A percentile compares a stretch with the other conserved stretches of the same genome.
Conservation (phyloP, 2,797 vertebrate genomes). For the Chelidonichthys spinosus region DNA sequence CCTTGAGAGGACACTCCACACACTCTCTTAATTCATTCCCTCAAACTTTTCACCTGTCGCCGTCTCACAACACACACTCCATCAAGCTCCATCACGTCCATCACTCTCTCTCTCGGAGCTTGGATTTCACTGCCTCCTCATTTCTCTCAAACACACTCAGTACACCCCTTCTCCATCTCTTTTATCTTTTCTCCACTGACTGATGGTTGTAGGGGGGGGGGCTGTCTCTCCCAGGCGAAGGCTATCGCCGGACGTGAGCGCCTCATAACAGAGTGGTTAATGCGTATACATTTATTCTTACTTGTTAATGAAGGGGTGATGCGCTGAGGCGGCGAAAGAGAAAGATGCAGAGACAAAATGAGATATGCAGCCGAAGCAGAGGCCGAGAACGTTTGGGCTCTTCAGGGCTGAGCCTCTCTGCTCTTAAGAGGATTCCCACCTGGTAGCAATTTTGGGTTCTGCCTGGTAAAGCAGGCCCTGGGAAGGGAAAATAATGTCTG, state of each 20-base stretch:
- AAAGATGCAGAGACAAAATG: conserved; percentile 16
- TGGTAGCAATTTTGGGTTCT: conserved; percentile 78
- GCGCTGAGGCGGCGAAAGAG: neutral
- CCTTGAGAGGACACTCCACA: conserved; percentile 25
- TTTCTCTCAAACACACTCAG: conserved; percentile 33
- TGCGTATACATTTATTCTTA: conserved; percentile 11
- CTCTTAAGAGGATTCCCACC: conserved; percentile 76
- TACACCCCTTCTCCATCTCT: conserved; percentile 35
- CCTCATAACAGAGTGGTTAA: conserved; percentile 11
- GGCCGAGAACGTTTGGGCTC: conserved; percentile 38
- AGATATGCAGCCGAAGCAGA: conserved; percentile 34
- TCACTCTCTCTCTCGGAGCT: conserved; percentile 41
- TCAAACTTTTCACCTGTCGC: conserved; percentile 47
- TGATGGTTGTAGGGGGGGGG: conserved; percentile 30
- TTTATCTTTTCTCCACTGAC: conserved; percentile 56
- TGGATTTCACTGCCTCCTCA: conserved; percentile 47
- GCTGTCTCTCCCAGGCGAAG: conserved; percentile 10
- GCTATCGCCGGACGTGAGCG: conserved; percentile 10
- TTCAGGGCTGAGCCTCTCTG: conserved; percentile 44
- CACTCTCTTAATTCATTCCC: conserved; percentile 26
- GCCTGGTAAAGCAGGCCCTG: conserved; percentile 73
- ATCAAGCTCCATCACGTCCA: conserved; percentile 19
- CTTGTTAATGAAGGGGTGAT: conserved; percentile 18
- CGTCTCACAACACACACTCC: conserved; percentile 38
- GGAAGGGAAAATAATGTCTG: conserved; percentile 79